phyloP scores from a whole-genome alignment of 2,797 vertebrate genomes.

The Gymnoscopelus braueri region DNA sequence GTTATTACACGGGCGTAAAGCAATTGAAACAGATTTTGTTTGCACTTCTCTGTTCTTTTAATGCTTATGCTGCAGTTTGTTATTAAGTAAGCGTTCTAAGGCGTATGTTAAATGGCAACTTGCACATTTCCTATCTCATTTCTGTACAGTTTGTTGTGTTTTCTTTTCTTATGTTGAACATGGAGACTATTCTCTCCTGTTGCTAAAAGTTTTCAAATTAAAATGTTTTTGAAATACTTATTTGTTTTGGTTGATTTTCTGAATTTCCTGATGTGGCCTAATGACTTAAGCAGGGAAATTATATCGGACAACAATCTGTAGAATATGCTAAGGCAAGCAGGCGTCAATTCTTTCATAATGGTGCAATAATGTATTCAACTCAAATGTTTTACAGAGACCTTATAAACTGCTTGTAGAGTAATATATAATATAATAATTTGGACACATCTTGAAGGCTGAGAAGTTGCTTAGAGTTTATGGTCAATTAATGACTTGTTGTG shows the following conservation, averaged over 20 bases:
- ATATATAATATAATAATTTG: constrained; percentile 4
- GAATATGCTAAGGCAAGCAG: not conserved
- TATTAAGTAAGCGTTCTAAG: not conserved
- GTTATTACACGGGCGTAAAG: constrained; percentile 65
- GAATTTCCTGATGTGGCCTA: not conserved
- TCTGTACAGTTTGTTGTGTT: constrained; percentile 24
- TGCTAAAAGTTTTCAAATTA: constrained; percentile 48
- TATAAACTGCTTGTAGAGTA: not conserved
- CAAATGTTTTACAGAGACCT: not conserved
- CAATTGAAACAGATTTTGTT: constrained; percentile 41
- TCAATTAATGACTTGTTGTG: not conserved
- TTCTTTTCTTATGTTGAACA: not conserved
- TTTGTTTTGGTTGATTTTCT: not conserved
- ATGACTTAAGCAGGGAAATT: not conserved
- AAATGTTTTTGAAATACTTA: constrained; percentile 22
- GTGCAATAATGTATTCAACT: not conserved
- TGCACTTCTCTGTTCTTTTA: constrained; percentile 46
- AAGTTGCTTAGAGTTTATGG: constrained; percentile 3
- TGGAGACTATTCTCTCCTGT: not conserved
- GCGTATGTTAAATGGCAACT: constrained; percentile 1
- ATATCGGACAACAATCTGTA: not conserved
- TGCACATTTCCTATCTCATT: constrained; percentile 28
- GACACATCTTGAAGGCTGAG: not conserved
- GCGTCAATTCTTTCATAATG: not conserved
- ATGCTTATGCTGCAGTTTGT: constrained; percentile 31